Percentiles rank a stretch among this genome's conserved stretches.
These are phyloP conservation scores for Festucalex cinctus DNA, from an alignment of 2,113 vertebrate genomes.

Conservation along the genomic window DNA sequence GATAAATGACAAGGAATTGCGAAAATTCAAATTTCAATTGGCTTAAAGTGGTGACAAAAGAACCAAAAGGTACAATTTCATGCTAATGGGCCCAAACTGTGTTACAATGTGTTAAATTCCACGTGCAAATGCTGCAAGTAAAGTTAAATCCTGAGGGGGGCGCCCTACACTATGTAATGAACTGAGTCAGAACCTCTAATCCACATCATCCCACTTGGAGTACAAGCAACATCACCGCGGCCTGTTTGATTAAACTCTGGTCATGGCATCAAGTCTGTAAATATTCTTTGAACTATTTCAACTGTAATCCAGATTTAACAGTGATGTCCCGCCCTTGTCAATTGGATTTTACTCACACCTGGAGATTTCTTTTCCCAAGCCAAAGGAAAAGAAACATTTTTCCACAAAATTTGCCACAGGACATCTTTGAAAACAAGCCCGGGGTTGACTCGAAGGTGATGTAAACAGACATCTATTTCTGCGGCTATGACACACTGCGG, in stretches of 20 bases:
- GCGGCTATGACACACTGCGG: slow-evolving; percentile 69
- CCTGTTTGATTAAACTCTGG: slow-evolving; percentile 5
- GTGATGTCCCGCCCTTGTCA: slow-evolving; percentile 18
- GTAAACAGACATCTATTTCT: slow-evolving; percentile 73
- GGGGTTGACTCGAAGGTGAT: slow-evolving; percentile 64
- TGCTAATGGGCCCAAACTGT: too few species aligned
- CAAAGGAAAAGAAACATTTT: slow-evolving; percentile 61
- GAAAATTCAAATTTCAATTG: too few species aligned
- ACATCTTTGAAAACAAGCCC: slow-evolving; percentile 74
- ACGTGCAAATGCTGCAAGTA: slow-evolving; percentile 20
- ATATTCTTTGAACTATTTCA: slow-evolving; percentile 6
- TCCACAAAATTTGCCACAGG: slow-evolving; percentile 61
- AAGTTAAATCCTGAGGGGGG: slow-evolving; percentile 54
- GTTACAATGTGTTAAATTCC: too few species aligned
- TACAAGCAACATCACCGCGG: slow-evolving; percentile 5
- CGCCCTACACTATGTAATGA: slow-evolving; percentile 48
- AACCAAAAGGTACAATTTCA: too few species aligned
- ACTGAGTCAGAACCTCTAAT: background rate
- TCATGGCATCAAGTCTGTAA: slow-evolving; percentile 10
- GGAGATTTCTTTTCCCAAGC: slow-evolving; percentile 53
- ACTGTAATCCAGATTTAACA: slow-evolving; percentile 8
- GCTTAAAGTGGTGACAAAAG: too few species aligned
- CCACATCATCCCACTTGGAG: slow-evolving; percentile 6
- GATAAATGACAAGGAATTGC: too few species aligned
- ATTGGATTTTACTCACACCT: slow-evolving; percentile 54